Evolutionary conservation across 2,113 vertebrate species (phyloP), one percentile per base, ranked within the genome.

Genomic region (Upupa epops): DNA sequence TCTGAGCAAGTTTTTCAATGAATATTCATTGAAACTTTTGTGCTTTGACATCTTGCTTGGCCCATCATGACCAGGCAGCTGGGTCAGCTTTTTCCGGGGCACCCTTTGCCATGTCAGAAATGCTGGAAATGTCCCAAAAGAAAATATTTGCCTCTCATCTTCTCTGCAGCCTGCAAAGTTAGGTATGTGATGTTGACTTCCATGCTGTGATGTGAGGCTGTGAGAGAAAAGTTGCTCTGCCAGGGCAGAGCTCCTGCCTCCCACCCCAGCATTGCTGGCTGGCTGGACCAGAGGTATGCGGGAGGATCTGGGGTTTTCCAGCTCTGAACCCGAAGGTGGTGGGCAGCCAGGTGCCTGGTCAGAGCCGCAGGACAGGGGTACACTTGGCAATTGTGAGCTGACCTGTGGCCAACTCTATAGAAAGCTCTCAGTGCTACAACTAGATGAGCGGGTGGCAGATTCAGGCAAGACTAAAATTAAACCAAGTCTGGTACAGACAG

Each of bases 401-500:
- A 78, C 55, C 80, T 26, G 34, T 18, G 83, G 60, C 58, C 29
- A 73, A 3, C n/a, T 80, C 78, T 54, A 9, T 1, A 5, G 83
- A 80, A 83, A 88, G 74, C 61, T 86, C 60, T 89, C 20, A 20
- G 5, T 34, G 77, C 66, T 79, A 26, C 73, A 59, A 20, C 31
- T 72, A 87, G 86, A 81, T 60, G 76, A 92, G 91, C 40, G 74
- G 73, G 83, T 83, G 86, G 90, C 77, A 74, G 73, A 75, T 83
- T 74, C 28, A 15, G 91, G 83, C 48, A 73, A 28, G 17, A 25
- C 73, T 87, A 68, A 88, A 92, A 93, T 92, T 89, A 94, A 93
- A 94, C 36, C 86, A 92, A 93, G 88, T 75, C 85, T 86, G 89
- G 91, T 76, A 86, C 59, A 37, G 59, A 54, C 80, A 22, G 42